Percentiles rank a stretch among this genome's conserved stretches.
These are phyloP conservation scores for Piaya cayana DNA, from an alignment of 2,113 vertebrate genomes.

Conservation along the genomic window DNA sequence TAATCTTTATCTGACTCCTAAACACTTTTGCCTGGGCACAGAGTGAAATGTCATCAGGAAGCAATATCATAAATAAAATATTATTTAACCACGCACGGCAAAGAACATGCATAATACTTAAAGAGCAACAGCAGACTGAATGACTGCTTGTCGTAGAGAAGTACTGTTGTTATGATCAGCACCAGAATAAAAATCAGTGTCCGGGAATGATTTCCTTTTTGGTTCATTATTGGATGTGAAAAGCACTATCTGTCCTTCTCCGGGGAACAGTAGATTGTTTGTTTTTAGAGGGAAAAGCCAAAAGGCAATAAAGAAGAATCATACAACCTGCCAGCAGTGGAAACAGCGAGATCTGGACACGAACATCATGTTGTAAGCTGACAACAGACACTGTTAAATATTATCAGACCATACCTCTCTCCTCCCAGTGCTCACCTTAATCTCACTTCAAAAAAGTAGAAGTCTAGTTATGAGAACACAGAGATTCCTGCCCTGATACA, in stretches of 20 bases:
- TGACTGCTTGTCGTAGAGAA: not conserved
- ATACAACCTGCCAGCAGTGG: not conserved
- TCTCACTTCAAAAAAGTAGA: rapidly evolving
- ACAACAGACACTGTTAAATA: not conserved
- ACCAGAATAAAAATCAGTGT: not conserved
- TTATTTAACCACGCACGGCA: not conserved
- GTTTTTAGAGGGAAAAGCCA: slow-evolving; percentile 2
- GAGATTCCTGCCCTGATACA: not conserved
- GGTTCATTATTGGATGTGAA: not conserved
- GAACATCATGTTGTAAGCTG: not conserved
- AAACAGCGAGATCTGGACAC: not conserved
- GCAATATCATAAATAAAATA: not conserved
- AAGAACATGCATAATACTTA: not conserved
- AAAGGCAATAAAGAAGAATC: not conserved
- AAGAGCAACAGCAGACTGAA: not conserved
- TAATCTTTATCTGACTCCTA: not conserved
- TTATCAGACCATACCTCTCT: not conserved
- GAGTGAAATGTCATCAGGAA: not conserved
- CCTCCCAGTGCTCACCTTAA: not conserved
- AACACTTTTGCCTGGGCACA: not conserved
- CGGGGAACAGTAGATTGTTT: not conserved
- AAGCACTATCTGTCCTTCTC: not conserved
- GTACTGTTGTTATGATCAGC: not conserved
- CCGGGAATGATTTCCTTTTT: not conserved
- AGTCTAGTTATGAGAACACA: not conserved